phyloP scores from a whole-genome alignment of 2,113 vertebrate genomes.

The Callorhinus ursinus region DNA sequence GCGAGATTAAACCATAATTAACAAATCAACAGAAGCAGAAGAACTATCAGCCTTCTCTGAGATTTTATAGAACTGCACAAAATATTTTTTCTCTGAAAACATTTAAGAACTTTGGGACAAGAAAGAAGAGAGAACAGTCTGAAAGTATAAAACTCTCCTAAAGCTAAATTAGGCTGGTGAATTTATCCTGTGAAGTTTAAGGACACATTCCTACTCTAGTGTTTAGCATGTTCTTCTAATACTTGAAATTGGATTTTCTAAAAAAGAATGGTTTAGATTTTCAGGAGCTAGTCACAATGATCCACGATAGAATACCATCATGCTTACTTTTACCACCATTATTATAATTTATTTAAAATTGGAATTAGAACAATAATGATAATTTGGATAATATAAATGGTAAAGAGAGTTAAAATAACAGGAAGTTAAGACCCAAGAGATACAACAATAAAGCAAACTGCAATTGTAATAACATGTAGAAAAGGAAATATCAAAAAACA shows the following conservation, averaged over 20 bases:
- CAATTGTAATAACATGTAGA: not conserved
- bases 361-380: not conserved
- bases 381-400: not conserved
- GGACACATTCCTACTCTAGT: not conserved
- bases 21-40: not conserved
- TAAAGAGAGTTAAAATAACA: not conserved
- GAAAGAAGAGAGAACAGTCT: not conserved
- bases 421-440: not conserved
- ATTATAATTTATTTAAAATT: not conserved
- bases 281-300: not conserved
- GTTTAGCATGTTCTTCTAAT: not conserved
- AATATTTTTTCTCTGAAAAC: slow-evolving; percentile 15
- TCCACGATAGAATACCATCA: not conserved
- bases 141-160: not conserved
- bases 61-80: not conserved
- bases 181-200: not conserved
- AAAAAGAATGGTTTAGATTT: not conserved
- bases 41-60: not conserved
- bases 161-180: not conserved
- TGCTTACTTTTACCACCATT: not conserved
- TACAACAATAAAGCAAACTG: not conserved
- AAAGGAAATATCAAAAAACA: not conserved
- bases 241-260: not conserved
- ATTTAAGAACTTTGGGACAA: not conserved
- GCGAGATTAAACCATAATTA: not conserved